phyloP scores from a whole-genome alignment of 2,888 invertebrate genomes.

The Eupithecia vulgata region DNA sequence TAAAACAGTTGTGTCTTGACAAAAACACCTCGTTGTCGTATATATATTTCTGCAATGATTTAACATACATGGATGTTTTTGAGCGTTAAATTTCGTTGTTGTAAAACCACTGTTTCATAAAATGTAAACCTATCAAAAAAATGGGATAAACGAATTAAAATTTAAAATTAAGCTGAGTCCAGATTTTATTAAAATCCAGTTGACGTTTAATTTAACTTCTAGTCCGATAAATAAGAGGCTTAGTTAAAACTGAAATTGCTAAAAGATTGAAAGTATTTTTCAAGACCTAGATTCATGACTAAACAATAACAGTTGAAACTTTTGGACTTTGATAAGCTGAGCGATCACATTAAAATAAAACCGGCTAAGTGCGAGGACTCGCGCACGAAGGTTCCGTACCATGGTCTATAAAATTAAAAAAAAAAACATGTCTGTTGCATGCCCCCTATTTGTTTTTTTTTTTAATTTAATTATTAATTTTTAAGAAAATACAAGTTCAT shows the following conservation, averaged over 20 bases:
- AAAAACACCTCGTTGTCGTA: too few relatives aligned
- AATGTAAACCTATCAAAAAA: conserved; percentile 1
- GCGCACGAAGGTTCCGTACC: too few relatives aligned
- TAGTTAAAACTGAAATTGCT: not conserved
- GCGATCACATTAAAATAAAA: too few relatives aligned
- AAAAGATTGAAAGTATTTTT: not conserved
- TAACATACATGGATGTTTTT: not conserved
- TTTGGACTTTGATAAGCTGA: not conserved
- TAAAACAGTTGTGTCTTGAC: too few relatives aligned
- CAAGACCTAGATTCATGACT: not conserved
- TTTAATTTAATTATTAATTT: too few relatives aligned
- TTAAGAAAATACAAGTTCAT: too few relatives aligned
- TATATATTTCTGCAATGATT: not conserved
- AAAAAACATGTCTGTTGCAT: too few relatives aligned
- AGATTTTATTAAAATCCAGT: conserved; percentile 4
- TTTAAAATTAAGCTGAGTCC: not conserved
- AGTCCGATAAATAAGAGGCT: not conserved
- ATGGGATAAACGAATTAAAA: not conserved
- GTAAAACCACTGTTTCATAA: not conserved
- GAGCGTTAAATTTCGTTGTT: not conserved
- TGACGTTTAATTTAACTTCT: not conserved
- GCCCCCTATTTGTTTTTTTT: too few relatives aligned
- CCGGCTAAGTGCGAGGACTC: too few relatives aligned
- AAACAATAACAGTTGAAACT: not conserved
- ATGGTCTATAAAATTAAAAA: too few relatives aligned